Evolutionary conservation across 2,888 invertebrate genomes (phyloP), one percentile per base, ranked within the genome.

Genomic region (Meiosimyza decipiens): DNA sequence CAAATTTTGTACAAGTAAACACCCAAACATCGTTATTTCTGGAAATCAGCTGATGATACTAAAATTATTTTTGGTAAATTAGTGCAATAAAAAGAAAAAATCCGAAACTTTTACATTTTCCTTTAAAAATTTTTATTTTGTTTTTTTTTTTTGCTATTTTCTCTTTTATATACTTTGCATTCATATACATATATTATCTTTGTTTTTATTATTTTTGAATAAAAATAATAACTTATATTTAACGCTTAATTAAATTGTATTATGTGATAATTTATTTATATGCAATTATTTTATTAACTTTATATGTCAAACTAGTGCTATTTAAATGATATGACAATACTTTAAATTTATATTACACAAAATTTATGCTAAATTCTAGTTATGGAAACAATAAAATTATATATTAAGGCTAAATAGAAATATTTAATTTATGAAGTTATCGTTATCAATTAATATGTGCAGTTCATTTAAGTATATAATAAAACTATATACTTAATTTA

Each of bases 151-250:
- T 51, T 18, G 13, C 15, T 15, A 50, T 16, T 63, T 70, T 22
- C 62, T 63, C 54, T 70, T 63, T 40, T 63, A 40, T 52, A 62
- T 40, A 70, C 22, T 60, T 71, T 69, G 9, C 52, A 49, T 64
- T 47, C 47, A 60, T 40, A 60, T 63, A n/a, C n/a, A n/a, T n/a
- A 63, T 73, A 54, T 77, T 72, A 75, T 77, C 73, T 75, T 75
- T 73, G 77, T 75, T 77, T 67, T 64, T 55, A 67, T 55, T 67
- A 55, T 67, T 57, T 47, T 47, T 16, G 9, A 40, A 57, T 57
- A 40, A 50, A 50, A 50, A 64, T 64, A 55, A 33, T 57, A 16
- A 49, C 55, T 57, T 55, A 47, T 28, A 7, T 18, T 15, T 67
- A 67, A 13, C 28, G 18, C 57, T 57, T 67, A 54, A 66, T 54